Percentiles rank a stretch among this genome's conserved stretches.
These are phyloP conservation scores for Schizaphis graminum DNA, from an alignment of 2,888 invertebrate genomes.

Conservation along the genomic window DNA sequence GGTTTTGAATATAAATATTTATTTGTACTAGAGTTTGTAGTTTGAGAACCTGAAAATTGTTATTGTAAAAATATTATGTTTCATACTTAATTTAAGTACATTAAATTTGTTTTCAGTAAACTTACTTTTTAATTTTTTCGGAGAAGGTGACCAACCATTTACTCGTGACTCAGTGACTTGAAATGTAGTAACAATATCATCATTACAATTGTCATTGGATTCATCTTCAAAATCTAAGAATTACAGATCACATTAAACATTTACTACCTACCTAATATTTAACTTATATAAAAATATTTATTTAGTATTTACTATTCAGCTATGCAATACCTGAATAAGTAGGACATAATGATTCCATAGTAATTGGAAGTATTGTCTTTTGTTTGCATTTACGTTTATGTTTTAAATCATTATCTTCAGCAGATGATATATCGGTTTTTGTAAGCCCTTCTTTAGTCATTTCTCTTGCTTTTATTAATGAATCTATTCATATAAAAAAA, in stretches of 20 bases:
- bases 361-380: not conserved
- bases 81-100: conserved; percentile 26
- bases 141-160: conserved; percentile 28
- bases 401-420: not conserved
- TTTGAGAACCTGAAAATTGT: not conserved
- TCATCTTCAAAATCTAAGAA: conserved; percentile 1
- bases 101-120: not conserved
- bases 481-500: not conserved
- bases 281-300: not conserved
- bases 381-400: not conserved
- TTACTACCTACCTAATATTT: not conserved
- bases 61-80: not conserved
- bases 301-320: not conserved
- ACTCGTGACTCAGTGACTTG: not conserved
- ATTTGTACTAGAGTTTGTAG: not conserved
- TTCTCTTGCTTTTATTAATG: not conserved
- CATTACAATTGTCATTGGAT: not conserved
- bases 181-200: not conserved
- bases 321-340: not conserved
- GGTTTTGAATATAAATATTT: not conserved
- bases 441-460: conserved; percentile 17
- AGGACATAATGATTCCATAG: not conserved
- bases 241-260: not conserved
- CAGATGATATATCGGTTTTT: conserved; percentile 9
- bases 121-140: conserved; percentile 4